phyloP scores from a whole-genome alignment of 2,797 vertebrate species.

The Lagodon rhomboides region DNA sequence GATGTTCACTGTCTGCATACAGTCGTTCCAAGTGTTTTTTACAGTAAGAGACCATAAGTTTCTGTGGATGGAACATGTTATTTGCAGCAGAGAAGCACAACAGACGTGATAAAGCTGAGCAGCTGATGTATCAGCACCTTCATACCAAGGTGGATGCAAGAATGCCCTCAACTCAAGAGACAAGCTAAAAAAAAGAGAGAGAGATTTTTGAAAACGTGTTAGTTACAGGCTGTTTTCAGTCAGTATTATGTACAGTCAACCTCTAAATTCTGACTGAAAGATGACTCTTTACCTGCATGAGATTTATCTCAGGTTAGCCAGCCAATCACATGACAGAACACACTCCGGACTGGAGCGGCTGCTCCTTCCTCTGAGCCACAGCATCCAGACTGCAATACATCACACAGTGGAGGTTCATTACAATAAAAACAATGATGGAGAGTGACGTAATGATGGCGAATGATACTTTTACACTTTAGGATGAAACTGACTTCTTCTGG shows the following conservation, averaged over 20 bases:
- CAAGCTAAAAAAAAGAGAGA: conserved; percentile 2
- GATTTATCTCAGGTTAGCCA: neutral
- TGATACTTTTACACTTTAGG: too few relatives aligned
- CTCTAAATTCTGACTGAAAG: neutral
- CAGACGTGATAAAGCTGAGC: conserved; percentile 3
- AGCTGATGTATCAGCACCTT: conserved; percentile 3
- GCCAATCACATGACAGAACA: conserved; percentile 93
- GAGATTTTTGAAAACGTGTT: neutral
- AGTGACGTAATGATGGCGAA: neutral
- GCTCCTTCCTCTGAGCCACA: conserved; percentile 77
- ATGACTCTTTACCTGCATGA: conserved; percentile 40
- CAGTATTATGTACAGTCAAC: too few relatives aligned
- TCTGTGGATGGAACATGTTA: neutral
- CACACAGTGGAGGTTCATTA: conserved; percentile 21
- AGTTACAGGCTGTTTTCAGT: too few relatives aligned
- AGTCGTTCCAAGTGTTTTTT: conserved; percentile 1
- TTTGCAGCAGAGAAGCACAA: conserved; percentile 8
- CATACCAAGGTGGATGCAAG: neutral
- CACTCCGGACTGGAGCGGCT: conserved; percentile 89
- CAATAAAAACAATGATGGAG: neutral
- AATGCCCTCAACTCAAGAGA: neutral
- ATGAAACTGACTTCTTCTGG: neutral
- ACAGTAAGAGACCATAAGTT: neutral
- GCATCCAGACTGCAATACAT: conserved; percentile 62
- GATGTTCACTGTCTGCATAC: neutral